phyloP scores from a whole-genome alignment of 2,888 invertebrate genomes.

The Cartodere bifasciata region DNA sequence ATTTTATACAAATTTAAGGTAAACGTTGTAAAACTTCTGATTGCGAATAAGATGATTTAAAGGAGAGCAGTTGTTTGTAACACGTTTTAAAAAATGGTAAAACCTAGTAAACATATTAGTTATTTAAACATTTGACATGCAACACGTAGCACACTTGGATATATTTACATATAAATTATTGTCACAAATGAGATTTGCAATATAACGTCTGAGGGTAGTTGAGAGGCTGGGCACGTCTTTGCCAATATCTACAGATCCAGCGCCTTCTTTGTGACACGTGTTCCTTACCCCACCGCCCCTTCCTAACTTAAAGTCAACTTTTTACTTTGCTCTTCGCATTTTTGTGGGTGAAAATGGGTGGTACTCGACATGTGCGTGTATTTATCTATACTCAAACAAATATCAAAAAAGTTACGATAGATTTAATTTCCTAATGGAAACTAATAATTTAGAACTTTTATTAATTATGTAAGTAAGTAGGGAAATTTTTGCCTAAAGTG shows the following conservation, averaged over 20 bases:
- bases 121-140: conserved; percentile 24
- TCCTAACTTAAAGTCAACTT: conserved; percentile 28
- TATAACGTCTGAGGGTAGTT: conserved; percentile 29
- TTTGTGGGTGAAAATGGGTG: no score
- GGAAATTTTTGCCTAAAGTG: no score
- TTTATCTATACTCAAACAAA: no score
- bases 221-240: conserved; percentile 26
- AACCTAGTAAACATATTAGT: conserved; percentile 17
- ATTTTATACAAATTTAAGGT: no score
- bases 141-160: conserved; percentile 30
- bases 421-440: no score
- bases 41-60: conserved; percentile 16
- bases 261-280: conserved; percentile 28
- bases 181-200: conserved; percentile 36
- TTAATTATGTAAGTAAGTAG: no score
- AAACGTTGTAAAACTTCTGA: no score
- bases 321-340: no score
- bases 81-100: conserved; percentile 12
- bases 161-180: conserved; percentile 37
- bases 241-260: conserved; percentile 28
- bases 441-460: no score
- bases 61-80: conserved; percentile 19
- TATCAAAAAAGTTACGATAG: no score
- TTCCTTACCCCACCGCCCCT: no score
- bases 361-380: no score